phyloP scores from a whole-genome alignment of 2,888 invertebrate genomes.

The Campoletis raptor region DNA sequence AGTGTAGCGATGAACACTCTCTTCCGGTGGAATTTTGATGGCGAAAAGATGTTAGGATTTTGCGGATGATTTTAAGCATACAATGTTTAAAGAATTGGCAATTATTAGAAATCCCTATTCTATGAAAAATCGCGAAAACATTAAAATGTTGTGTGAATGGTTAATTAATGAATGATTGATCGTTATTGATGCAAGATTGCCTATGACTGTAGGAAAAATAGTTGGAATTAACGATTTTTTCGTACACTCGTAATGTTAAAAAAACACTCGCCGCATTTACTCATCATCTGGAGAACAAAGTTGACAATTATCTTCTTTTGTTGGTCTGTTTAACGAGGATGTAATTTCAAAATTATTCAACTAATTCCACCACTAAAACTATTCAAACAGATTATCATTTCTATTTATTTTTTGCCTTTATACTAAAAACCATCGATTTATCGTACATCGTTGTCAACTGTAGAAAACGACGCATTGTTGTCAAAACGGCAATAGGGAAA shows the following conservation, averaged over 20 bases:
- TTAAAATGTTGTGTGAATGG: neutral
- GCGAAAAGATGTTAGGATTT: neutral
- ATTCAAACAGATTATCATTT: conserved; percentile 4
- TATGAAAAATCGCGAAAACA: neutral
- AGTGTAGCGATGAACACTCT: neutral
- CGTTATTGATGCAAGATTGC: neutral
- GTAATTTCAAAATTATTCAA: conserved; percentile 24
- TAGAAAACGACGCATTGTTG: conserved; percentile 31
- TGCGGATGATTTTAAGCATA: neutral
- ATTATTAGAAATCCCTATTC: neutral
- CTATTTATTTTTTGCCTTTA: conserved; percentile 16
- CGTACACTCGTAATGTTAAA: neutral
- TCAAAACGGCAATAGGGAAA: neutral
- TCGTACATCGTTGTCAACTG: neutral
- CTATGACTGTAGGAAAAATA: neutral
- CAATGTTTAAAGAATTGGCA: neutral
- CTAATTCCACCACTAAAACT: conserved; percentile 32
- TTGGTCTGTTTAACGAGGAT: conserved; percentile 27
- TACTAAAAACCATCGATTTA: conserved; percentile 33
- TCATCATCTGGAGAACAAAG: neutral
- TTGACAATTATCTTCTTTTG: neutral
- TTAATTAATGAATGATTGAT: neutral
- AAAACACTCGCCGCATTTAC: neutral
- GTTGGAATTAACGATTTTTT: neutral
- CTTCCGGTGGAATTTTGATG: neutral